Evolutionary conservation across 2,797 vertebrate species (phyloP), one percentile per base, ranked within the genome.

Genomic region (Clarias platycephalus): DNA sequence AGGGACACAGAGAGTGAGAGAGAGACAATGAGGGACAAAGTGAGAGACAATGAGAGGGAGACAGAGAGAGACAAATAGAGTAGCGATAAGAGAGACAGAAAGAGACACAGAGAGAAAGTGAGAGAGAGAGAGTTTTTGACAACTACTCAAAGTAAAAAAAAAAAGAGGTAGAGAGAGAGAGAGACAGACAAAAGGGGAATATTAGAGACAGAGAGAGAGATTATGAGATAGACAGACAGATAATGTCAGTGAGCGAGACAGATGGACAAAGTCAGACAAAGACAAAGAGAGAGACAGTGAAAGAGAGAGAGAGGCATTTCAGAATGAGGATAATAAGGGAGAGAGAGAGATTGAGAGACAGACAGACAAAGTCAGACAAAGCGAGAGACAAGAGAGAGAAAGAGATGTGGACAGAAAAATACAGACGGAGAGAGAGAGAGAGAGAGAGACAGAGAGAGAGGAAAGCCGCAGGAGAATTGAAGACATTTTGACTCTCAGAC

Each of bases 401-500:
- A 68, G 67, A 40, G 1, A 8, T 34, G 40, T 22, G 24, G 9
- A 68, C 2, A 68, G 7, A 28, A 37, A 5, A 67, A 5, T 10
- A 8, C 20, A 8, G 9, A 8, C 34, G 8, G n/a, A 74, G 5
- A 74, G n/a, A 74, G 4, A 71, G 2, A 74, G 15, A 70, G 37
- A 44, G 8, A 72, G 2, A 55, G 15, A 71, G 37, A 44, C 3
- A 71, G 0, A 70, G 67, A 40, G 1, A 7, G 8, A 15, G 22
- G 15, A 34, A 2, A 70, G 20, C 10, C 4, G 5, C 9, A 70
- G 6, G 5, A 16, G 6, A 18, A 74, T 20, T 74, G 44, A 74
- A 76, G 26, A 31, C 53, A 22, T 76, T 76, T 58, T 37, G 75
- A 76, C 26, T 76, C 74, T 55, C 7, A 20, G n/a, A 72, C 68